Conservation (phyloP, 2,113 vertebrate species). For the Scomber colias region DNA sequence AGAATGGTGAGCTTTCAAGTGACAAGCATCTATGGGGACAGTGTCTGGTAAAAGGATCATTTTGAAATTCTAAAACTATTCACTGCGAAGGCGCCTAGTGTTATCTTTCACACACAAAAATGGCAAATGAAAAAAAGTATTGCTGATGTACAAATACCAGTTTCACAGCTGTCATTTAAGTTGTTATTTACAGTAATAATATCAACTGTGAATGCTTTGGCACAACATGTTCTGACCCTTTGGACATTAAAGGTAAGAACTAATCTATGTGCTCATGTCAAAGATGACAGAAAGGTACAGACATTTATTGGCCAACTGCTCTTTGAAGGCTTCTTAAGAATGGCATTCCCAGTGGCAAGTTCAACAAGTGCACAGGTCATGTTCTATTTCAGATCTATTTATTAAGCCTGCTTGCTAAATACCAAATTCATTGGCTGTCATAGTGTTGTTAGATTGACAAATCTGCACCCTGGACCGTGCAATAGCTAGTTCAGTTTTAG, state of each 20-base stretch:
- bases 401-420: not conserved
- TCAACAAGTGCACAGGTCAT: constrained; percentile 27
- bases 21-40: constrained; percentile 43
- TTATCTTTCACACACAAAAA: not conserved
- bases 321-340: constrained; percentile 40
- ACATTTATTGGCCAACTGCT: constrained; percentile 22
- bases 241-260: constrained; percentile 4
- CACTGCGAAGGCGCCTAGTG: not conserved
- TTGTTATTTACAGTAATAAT: not conserved
- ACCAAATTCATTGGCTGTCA: not conserved
- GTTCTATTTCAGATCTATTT: constrained; percentile 29
- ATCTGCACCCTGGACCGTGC: not conserved
- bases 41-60: constrained; percentile 33
- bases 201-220: not conserved
- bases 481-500: not conserved
- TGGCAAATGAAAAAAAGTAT: not conserved
- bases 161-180: not conserved
- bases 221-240: not conserved
- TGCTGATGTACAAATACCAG: not conserved
- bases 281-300: constrained; percentile 19
- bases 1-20: constrained; percentile 14
- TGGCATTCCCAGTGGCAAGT: not conserved
- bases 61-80: constrained; percentile 31
- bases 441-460: constrained; percentile 11
- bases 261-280: constrained; percentile 15